Percentiles rank a stretch among this genome's conserved stretches.
Evolutionary conservation across 2,113 vertebrate genomes (phyloP).

Genomic region (Prietella phreatophila): DNA sequence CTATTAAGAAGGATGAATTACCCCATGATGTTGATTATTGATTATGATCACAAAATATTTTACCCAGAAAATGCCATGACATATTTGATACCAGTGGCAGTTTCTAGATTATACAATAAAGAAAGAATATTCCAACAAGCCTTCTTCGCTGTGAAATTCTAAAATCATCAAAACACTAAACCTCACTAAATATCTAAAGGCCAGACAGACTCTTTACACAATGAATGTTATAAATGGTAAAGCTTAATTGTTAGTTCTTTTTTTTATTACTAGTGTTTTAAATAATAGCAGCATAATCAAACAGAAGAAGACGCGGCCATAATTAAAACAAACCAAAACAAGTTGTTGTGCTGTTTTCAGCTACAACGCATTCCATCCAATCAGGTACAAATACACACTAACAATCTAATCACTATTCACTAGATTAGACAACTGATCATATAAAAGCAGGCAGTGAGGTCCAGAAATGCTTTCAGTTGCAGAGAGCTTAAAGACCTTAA

Average conservation of each 20-base stretch:
- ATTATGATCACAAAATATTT: neutral
- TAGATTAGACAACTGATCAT: neutral
- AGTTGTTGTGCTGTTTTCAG: neutral
- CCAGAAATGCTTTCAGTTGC: neutral
- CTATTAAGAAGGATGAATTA: neutral
- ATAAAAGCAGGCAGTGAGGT: neutral
- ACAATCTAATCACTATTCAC: neutral
- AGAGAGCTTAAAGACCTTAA: neutral
- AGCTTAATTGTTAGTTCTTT: neutral
- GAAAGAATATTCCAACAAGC: neutral
- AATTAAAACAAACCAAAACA: neutral
- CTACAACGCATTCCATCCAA: neutral
- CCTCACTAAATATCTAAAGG: neutral
- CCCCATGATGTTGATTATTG: neutral
- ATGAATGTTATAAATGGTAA: neutral
- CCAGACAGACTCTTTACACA: neutral
- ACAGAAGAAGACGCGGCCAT: neutral
- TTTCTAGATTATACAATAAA: neutral
- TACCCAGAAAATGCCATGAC: too few relatives aligned
- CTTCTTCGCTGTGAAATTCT: neutral
- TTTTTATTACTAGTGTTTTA: neutral
- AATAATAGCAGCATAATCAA: neutral
- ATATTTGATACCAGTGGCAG: neutral
- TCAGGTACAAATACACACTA: neutral
- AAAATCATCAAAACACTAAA: neutral